Evolutionary conservation across 2,888 invertebrate genomes (phyloP).

Genomic region (Ormyrus thymus): DNA sequence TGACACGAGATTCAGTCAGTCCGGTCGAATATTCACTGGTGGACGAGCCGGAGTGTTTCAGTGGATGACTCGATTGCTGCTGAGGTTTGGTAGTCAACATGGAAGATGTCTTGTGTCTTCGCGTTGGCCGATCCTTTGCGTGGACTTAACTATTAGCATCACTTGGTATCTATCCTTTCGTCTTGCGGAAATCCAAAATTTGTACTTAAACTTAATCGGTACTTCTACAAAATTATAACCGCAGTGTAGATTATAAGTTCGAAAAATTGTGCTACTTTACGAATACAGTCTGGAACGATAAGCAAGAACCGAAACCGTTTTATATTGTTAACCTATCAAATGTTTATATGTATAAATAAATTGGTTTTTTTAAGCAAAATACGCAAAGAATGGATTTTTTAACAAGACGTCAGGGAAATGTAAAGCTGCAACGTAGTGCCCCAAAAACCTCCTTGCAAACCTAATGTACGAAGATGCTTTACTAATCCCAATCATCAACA

Average conservation of each 20-base stretch:
- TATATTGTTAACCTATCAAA: slow-evolving; percentile 51
- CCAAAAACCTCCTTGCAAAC: slow-evolving; percentile 15
- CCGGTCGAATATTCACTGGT: not conserved
- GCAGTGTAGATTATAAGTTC: slow-evolving; percentile 1
- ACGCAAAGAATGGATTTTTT: slow-evolving; percentile 52
- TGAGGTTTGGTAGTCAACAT: not conserved
- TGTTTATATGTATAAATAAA: slow-evolving; percentile 53
- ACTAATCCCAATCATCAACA: slow-evolving; percentile 35
- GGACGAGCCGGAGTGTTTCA: not conserved
- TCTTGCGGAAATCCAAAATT: slow-evolving; percentile 54
- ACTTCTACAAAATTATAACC: slow-evolving; percentile 12
- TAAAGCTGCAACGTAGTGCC: slow-evolving; percentile 30
- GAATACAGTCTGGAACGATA: slow-evolving; percentile 3
- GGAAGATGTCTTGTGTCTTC: slow-evolving; percentile 42
- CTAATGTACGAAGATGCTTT: slow-evolving; percentile 38
- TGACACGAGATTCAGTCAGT: slow-evolving; percentile 19
- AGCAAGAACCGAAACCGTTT: slow-evolving; percentile 26
- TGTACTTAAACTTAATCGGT: slow-evolving; percentile 18
- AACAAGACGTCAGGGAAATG: slow-evolving; percentile 51
- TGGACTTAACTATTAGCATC: slow-evolving; percentile 11
- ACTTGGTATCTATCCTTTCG: slow-evolving; percentile 40
- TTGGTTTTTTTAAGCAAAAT: slow-evolving; percentile 42
- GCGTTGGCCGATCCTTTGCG: not conserved
- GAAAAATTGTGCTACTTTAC: slow-evolving; percentile 8
- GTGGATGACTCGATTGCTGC: not conserved